Percentiles rank a stretch among this genome's conserved stretches.
Evolutionary conservation across 1,140 invertebrate genomes (phyloP).

Genomic region (Drosophila ficusphila): DNA sequence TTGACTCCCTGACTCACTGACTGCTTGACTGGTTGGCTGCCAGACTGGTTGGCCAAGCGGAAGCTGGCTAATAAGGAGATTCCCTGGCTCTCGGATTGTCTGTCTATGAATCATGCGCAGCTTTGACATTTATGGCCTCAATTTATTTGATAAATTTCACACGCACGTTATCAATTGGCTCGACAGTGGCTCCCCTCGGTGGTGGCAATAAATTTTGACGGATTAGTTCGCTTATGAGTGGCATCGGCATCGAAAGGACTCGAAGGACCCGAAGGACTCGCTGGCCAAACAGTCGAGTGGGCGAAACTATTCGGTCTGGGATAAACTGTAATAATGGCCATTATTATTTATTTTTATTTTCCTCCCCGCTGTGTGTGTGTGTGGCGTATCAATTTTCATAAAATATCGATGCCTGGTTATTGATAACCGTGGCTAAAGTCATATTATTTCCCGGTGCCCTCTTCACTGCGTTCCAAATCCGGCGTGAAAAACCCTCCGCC

Average conservation of each 20-base stretch:
- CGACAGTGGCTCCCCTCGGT: conserved; percentile 41
- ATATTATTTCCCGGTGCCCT: conserved; percentile 57
- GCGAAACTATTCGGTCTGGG: conserved; percentile 67
- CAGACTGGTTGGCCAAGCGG: conserved; percentile 36
- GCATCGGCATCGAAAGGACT: conserved; percentile 54
- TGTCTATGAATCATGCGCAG: conserved; percentile 75
- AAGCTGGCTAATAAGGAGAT: conserved; percentile 62
- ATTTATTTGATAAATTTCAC: conserved; percentile 83
- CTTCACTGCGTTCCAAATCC: conserved; percentile 17
- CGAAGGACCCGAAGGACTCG: conserved; percentile 3
- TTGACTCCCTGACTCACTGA: conserved; percentile 23
- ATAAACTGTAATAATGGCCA: conserved; percentile 78
- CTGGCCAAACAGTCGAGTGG: conserved; percentile 18
- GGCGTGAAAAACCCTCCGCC: conserved; percentile 6
- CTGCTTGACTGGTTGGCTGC: conserved; percentile 20
- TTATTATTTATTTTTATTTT: conserved; percentile 81
- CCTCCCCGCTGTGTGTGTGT: conserved; percentile 13
- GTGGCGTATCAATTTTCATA: conserved; percentile 79
- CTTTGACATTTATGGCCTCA: conserved; percentile 80
- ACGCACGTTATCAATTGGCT: conserved; percentile 81
- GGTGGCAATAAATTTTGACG: conserved; percentile 80
- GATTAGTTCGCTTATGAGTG: conserved; percentile 80
- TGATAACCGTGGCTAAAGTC: conserved; percentile 79
- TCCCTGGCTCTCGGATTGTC: conserved; percentile 2
- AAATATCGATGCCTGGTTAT: conserved; percentile 79